Evolutionary conservation across 2,113 vertebrate genomes (phyloP).

Genomic region (Bungarus multicinctus): DNA sequence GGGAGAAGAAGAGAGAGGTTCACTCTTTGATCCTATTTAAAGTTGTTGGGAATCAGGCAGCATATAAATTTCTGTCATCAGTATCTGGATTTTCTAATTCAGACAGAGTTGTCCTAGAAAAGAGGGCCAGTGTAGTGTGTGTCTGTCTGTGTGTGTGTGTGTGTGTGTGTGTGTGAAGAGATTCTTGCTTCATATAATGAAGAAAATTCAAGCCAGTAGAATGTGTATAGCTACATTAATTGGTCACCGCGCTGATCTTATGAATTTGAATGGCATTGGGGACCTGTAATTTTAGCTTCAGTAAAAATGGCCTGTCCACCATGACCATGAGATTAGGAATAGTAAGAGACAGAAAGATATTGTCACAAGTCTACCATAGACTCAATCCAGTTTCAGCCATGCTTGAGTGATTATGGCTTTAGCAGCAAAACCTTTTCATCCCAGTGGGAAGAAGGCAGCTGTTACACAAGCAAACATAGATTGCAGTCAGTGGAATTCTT

Average conservation of each 20-base stretch:
- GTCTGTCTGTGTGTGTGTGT: background rate
- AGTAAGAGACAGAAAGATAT: conserved; percentile 22
- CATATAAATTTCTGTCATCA: background rate
- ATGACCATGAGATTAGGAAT: background rate
- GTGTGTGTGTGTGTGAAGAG: background rate
- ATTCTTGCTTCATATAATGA: background rate
- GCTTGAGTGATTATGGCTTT: conserved; percentile 40
- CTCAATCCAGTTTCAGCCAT: conserved; percentile 31
- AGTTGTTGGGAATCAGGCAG: background rate
- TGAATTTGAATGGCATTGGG: background rate
- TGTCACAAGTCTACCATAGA: conserved; percentile 8
- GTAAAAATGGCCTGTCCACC: background rate
- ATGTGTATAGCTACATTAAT: background rate
- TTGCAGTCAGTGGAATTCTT: conserved; percentile 12
- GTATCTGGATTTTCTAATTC: background rate
- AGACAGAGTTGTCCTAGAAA: background rate
- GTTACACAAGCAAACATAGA: background rate
- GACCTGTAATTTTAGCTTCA: background rate
- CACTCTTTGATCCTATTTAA: background rate
- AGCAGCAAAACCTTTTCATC: conserved; percentile 38
- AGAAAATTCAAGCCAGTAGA: background rate
- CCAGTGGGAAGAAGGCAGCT: conserved; percentile 40
- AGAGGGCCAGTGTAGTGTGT: background rate
- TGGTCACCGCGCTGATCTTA: no score
- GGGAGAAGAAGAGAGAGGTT: background rate